phyloP scores from a whole-genome alignment of 23 tunicate species.

The Halocynthia aurantium region DNA sequence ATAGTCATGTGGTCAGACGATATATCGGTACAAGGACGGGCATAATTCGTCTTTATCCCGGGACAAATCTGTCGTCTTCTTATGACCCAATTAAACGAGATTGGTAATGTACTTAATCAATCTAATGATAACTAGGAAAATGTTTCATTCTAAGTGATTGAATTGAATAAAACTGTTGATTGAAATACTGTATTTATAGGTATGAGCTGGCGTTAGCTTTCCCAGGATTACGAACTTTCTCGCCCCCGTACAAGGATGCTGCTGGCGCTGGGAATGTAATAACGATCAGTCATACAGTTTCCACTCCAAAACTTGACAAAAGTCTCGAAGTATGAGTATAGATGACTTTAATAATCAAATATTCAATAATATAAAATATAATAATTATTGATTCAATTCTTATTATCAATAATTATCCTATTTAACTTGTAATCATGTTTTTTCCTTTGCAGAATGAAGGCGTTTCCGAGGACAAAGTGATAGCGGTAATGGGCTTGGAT shows the following conservation, averaged over 20 bases:
- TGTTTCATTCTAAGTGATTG: not conserved
- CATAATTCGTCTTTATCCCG: constrained; percentile 35
- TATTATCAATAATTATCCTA: not conserved
- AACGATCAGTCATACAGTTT: constrained; percentile 42
- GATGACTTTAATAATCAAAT: not conserved
- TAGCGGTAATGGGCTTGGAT: constrained; percentile 50
- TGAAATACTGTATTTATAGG: constrained; percentile 21
- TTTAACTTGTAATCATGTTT: not conserved
- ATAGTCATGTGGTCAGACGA: constrained; percentile 17
- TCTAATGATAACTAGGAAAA: not conserved
- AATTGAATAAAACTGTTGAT: not conserved
- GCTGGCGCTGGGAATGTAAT: constrained; percentile 54
- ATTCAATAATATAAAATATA: not conserved
- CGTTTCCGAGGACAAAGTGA: constrained; percentile 17
- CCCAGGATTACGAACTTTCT: constrained; percentile 17
- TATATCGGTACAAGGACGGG: constrained; percentile 46
- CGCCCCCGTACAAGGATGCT: constrained; percentile 48
- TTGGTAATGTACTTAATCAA: not conserved
- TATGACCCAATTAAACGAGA: constrained; percentile 3
- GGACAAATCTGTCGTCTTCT: constrained; percentile 24
- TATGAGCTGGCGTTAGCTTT: constrained; percentile 39
- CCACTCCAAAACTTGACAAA: constrained; percentile 3
- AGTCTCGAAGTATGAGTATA: not conserved
- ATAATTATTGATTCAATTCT: not conserved
- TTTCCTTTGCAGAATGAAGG: not conserved